Conservation (phyloP, 2,113 vertebrate genomes). For the Coryphaenoides rupestris region DNA sequence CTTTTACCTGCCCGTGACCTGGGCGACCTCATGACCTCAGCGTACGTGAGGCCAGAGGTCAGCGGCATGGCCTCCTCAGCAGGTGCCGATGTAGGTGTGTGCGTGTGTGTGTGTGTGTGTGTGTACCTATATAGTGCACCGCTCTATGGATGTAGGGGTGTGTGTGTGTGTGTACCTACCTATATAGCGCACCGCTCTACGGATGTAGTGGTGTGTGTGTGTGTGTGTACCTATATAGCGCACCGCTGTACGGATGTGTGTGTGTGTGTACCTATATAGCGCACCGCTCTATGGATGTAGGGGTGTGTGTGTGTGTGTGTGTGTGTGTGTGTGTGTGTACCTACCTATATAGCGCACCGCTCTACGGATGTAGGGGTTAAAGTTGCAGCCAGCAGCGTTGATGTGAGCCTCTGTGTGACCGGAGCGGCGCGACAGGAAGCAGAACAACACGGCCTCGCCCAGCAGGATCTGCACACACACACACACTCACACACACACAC, state of each 20-base stretch:
- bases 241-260: too few relatives aligned
- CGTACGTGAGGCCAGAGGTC: too few relatives aligned
- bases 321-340: constrained; percentile 24
- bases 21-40: too few relatives aligned
- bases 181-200: too few relatives aligned
- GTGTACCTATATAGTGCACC: constrained; percentile 92
- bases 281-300: too few relatives aligned
- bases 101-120: constrained; percentile 10
- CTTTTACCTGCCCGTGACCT: too few relatives aligned
- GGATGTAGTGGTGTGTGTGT: too few relatives aligned
- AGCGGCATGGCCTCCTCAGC: too few relatives aligned
- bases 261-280: too few relatives aligned
- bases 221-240: too few relatives aligned
- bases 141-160: constrained; percentile 95
- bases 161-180: too few relatives aligned
- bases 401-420: constrained; percentile 88
- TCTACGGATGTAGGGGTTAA: constrained; percentile 96
- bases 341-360: constrained; percentile 95
- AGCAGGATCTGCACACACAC: constrained; percentile 83
- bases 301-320: neutral
- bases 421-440: constrained; percentile 88
- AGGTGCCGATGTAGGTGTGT: neutral
- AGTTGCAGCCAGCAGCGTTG: constrained; percentile 94
- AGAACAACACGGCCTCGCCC: constrained; percentile 95
- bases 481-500: too few relatives aligned